Base-by-base conservation (phyloP, 2,797 vertebrate genomes). In the Centropyge bicolor region DNA sequence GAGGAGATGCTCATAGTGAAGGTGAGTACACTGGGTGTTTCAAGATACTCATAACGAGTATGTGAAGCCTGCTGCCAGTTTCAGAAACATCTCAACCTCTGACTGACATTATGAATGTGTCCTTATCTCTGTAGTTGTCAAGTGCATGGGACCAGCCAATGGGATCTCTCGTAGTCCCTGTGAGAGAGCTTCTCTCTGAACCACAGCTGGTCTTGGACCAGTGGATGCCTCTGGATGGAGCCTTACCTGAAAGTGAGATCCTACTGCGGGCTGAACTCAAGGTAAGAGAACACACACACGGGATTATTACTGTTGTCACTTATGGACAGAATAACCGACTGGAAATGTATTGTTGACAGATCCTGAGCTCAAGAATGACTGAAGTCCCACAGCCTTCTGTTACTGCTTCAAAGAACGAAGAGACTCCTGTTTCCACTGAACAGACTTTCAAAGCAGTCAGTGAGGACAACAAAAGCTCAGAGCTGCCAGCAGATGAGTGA, bases 261-360 rank as follows among this genome's bases (percentile, higher is more conserved):
- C 93, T 98, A 0, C 94, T 98, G 78, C 95, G 96, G 85, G 95
- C 92, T 5, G 95, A 97, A 81, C 95, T 98, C 5, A 96, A 97
- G 94, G 97, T 97, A 70, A 87, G 93, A 55, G 24, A 51, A 91
- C 0, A 52, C 41, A 31, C 13, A 40, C 46, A 64, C 16, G 24
- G 38, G 1, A 24, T 66, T 59, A 2, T n/a, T n/a, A 19, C 8
- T 5, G 1, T 11, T 70, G 40, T 45, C 8, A 20, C 0, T 55
- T 10, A 66, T 4, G 5, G 7, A 31, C 40, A 57, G 17, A 36
- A 45, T 27, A 74, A 54, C 13, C 4, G 41, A 46, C 0, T 56
- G 6, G 8, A 69, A 54, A 41, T 59, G 38, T 76, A 2, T 70
- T 74, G 4, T 62, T 75, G 13, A 60, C 88, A 96, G 96, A 91